Base-by-base conservation (phyloP, 2,113 vertebrate genomes). In the Aptenodytes patagonicus region DNA sequence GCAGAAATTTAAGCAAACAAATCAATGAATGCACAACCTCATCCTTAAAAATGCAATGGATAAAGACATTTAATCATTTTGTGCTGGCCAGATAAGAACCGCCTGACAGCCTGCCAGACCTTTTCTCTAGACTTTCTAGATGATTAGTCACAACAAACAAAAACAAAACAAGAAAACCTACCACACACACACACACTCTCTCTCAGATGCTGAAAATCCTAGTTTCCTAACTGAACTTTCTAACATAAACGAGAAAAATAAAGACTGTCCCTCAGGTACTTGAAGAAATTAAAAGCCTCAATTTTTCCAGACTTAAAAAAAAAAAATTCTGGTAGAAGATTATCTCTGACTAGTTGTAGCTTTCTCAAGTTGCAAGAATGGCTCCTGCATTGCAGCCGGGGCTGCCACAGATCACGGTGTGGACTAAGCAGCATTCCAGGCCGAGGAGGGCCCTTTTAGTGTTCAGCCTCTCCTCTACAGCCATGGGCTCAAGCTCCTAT, bases 21-120 rank as follows among this genome's bases (percentile, higher is more conserved):
- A 93, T 95, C 87, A 83, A 95, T 83, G 90, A 68, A 25, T 13
- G n/a, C 1, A 7, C 77, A 81, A 69, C 7, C 4, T 93, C 81
- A 60, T 51, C 49, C 60, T 46, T 57, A 87, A 64, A 83, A 91
- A 60, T 8, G 54, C 54, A 64, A 65, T 5, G 68, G 81, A 87
- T 83, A 55, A 93, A 87, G 90, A 93, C 87, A 69, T 55, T 77
- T 49, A 91, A 95, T 96, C 76, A 87, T 89, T 91, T 68, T 51
- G 25, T 62, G 57, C 80, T 60, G 61, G 47, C n/a, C 54, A 84
- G 88, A 60, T 38, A 81, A 87, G 72, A 80, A 83, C 32, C 1
- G 1, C 6, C 81, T 80, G 87, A 79, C 26, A 80, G n/a, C 10
- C 28, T 86, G 80, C 66, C 92, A 86, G 77, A 46, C 60, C 58